These are phyloP conservation scores for Antheraea pernyi DNA, from an alignment of 1,140 invertebrate genomes.

Conservation along the genomic window DNA sequence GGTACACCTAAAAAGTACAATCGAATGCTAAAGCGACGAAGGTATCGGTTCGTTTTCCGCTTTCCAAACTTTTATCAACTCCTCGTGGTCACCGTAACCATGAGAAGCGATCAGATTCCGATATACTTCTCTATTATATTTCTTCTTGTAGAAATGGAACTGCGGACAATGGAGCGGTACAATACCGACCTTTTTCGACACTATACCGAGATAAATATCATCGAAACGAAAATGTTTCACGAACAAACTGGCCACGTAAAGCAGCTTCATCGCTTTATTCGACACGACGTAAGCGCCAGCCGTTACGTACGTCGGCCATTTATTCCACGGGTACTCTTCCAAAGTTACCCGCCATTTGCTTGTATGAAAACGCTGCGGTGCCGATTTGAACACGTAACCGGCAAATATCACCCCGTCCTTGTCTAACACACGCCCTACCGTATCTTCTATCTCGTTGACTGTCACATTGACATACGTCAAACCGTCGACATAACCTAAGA, in stretches of 20 bases:
- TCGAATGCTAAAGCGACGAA: not conserved
- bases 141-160: slow-evolving; percentile 91
- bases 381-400: slow-evolving; percentile 88
- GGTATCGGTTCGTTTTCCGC: slow-evolving; percentile 62
- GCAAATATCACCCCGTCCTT: slow-evolving; percentile 76
- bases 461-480: not conserved
- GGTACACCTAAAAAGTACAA: too few species aligned
- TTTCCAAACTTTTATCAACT: slow-evolving; percentile 87
- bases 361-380: slow-evolving; percentile 87
- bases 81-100: slow-evolving; percentile 87
- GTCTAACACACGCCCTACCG: not conserved
- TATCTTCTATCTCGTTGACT: not conserved
- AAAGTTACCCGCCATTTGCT: slow-evolving; percentile 95
- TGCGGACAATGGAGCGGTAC: slow-evolving; percentile 89
- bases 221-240: slow-evolving; percentile 93
- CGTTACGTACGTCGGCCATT: slow-evolving; percentile 94
- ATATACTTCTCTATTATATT: slow-evolving; percentile 85
- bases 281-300: slow-evolving; percentile 93
- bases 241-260: slow-evolving; percentile 90
- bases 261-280: slow-evolving; percentile 83
- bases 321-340: slow-evolving; percentile 91
- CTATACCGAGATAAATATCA: slow-evolving; percentile 91
- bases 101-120: slow-evolving; percentile 91
- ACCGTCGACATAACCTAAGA: slow-evolving; percentile 76
- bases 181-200: slow-evolving; percentile 89